These are phyloP conservation scores for Lottia scabra DNA, from an alignment of 2,888 invertebrate genomes.

Conservation along the genomic window DNA sequence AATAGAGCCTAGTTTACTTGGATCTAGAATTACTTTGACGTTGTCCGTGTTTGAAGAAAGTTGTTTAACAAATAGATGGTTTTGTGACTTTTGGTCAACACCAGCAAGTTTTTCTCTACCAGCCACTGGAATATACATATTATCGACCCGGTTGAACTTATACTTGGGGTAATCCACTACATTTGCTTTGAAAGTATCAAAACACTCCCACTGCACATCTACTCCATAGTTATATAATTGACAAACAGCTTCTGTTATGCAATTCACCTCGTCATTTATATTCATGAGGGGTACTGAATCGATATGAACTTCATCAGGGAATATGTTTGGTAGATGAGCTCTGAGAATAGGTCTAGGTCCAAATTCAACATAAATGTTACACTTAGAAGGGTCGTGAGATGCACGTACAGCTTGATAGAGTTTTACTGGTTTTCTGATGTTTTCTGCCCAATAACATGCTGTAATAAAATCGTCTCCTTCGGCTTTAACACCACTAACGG, in stretches of 20 bases:
- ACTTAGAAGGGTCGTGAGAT: constrained; percentile 17
- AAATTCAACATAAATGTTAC: constrained; percentile 51
- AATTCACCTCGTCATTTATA: constrained; percentile 18
- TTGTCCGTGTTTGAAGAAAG: constrained; percentile 13
- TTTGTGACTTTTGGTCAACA: constrained; percentile 11
- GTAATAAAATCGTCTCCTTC: constrained; percentile 27
- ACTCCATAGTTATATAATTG: constrained; percentile 34
- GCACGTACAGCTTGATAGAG: constrained; percentile 40
- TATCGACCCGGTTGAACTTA: constrained; percentile 29
- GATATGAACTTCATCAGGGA: constrained; percentile 13
- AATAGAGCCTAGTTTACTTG: constrained; percentile 24
- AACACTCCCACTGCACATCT: constrained; percentile 27
- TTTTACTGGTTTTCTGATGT: constrained; percentile 45
- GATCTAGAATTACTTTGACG: constrained; percentile 22
- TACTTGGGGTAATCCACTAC: constrained; percentile 38
- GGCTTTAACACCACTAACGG: constrained; percentile 40
- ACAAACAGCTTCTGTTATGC: constrained; percentile 28
- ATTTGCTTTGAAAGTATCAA: constrained; percentile 20
- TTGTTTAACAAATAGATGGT: neutral
- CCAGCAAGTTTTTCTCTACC: constrained; percentile 22
- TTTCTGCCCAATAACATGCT: constrained; percentile 48
- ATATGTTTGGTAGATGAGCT: constrained; percentile 35
- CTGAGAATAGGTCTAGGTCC: constrained; percentile 50
- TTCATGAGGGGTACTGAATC: neutral
- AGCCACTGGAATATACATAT: constrained; percentile 28